Evolutionary conservation across 92 coral and sea anemone species (phyloP), one percentile per base, ranked within the genome.

Genomic region (Virgularia gustaviana): DNA sequence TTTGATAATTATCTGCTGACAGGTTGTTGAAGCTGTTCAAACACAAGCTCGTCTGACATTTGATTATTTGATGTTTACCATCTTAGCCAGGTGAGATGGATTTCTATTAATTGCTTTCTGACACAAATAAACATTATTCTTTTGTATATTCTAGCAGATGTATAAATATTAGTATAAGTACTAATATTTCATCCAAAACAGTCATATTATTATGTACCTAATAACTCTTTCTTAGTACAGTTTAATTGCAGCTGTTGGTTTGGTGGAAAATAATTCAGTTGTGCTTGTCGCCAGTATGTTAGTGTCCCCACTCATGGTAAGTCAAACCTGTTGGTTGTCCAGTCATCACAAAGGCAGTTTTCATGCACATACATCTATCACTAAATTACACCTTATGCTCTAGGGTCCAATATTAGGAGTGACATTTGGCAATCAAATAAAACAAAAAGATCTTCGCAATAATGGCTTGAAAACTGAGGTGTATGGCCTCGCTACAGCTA

Each of bases 21-120:
- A 68, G 75, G 75, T 68, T 19, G 75, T 51, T 20, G 75, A 68
- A 51, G 39, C 60, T 32, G 45, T 68, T 9, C 49, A 32, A 49
- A 6, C 22, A 9, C 60, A 68, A 35, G 75, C 61, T 8, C 60
- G 1, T 16, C 12, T 68, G 52, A 68, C 75, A 16, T 68, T 68
- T 68, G 75, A 68, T 68, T 68, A 49, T 68, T 59, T 68, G 0
- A 68, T 68, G 75, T 68, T 68, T 51, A 49, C 75, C 25, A 24
- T 68, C 5, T 68, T 68, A 68, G 75, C 75, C 15, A 68, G 75
- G 75, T 68, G 31, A 32, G 44, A n/a, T 20, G 37, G 19, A 15
- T 16, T 29, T 43, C 36, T 52, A 20, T 52, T 52, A 22, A 9
- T 52, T 52, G 22, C 58, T 20, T 7, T 39, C 15, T 7, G 15